phyloP scores from a whole-genome alignment of 2,797 vertebrate species.

The Cirrhinus mrigala region DNA sequence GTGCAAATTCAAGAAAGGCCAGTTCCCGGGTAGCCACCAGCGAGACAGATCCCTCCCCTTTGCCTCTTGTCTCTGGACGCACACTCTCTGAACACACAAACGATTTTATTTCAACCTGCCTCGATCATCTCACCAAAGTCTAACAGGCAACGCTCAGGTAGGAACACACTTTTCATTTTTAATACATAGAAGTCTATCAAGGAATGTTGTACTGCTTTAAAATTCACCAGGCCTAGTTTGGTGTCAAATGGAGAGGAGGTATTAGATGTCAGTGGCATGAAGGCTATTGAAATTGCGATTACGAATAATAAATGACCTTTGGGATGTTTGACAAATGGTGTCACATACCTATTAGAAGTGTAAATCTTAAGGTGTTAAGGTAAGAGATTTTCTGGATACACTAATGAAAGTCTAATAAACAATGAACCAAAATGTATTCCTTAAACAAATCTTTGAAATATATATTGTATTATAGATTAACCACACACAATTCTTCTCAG shows the following conservation, averaged over 20 bases:
- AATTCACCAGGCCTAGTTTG: background rate
- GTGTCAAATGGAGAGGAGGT: constrained; percentile 12
- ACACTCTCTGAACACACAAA: constrained; percentile 1
- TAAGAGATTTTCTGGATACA: background rate
- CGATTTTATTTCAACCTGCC: constrained; percentile 48
- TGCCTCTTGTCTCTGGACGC: constrained; percentile 57
- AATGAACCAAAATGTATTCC: background rate
- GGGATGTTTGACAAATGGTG: background rate
- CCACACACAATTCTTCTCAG: background rate
- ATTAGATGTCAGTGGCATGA: constrained; percentile 17
- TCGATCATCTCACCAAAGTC: constrained; percentile 68
- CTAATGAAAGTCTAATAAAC: background rate
- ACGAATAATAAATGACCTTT: background rate
- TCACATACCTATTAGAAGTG: background rate
- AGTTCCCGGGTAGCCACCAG: constrained; percentile 67
- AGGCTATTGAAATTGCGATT: background rate
- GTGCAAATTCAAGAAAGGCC: constrained; percentile 77
- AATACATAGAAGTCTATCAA: background rate
- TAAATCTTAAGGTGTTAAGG: background rate
- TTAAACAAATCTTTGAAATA: background rate
- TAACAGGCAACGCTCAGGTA: constrained; percentile 65
- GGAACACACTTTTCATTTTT: constrained; percentile 1
- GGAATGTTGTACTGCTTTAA: background rate
- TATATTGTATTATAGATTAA: background rate
- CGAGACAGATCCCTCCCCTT: constrained; percentile 65